phyloP scores from a whole-genome alignment of 2,113 vertebrate species.

The Gymnobelideus leadbeateri region DNA sequence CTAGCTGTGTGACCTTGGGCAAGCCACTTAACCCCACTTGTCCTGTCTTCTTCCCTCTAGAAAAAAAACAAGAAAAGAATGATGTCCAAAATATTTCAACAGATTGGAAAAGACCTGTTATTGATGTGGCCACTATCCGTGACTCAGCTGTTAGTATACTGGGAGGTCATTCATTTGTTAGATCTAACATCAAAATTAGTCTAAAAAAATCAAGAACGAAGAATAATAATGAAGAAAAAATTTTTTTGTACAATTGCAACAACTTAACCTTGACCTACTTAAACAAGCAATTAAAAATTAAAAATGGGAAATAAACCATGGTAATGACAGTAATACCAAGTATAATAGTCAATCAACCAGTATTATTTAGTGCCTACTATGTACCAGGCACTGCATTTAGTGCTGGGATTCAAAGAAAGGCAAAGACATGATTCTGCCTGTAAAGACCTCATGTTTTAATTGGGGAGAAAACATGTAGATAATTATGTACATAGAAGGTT shows the following conservation, averaged over 20 bases:
- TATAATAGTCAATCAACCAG: neutral
- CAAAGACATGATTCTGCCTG: neutral
- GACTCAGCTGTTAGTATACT: neutral
- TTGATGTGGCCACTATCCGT: neutral
- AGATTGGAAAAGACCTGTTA: neutral
- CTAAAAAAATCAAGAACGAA: neutral
- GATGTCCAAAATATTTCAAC: neutral
- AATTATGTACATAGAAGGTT: neutral
- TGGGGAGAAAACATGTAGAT: neutral
- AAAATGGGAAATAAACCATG: neutral
- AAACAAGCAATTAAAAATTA: neutral
- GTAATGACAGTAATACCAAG: neutral
- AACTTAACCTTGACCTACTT: neutral
- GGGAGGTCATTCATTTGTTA: neutral
- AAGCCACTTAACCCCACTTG: no score
- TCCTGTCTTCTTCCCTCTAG: no score
- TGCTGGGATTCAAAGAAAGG: neutral
- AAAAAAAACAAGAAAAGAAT: neutral
- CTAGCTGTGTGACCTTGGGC: no score
- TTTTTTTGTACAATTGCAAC: neutral
- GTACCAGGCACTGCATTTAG: neutral
- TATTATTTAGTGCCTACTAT: neutral
- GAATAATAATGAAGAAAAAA: neutral
- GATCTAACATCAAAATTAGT: neutral
- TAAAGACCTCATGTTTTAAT: neutral